These are phyloP conservation scores for Artibeus jamaicensis DNA, from an alignment of 2,797 vertebrate genomes.

Conservation along the genomic window DNA sequence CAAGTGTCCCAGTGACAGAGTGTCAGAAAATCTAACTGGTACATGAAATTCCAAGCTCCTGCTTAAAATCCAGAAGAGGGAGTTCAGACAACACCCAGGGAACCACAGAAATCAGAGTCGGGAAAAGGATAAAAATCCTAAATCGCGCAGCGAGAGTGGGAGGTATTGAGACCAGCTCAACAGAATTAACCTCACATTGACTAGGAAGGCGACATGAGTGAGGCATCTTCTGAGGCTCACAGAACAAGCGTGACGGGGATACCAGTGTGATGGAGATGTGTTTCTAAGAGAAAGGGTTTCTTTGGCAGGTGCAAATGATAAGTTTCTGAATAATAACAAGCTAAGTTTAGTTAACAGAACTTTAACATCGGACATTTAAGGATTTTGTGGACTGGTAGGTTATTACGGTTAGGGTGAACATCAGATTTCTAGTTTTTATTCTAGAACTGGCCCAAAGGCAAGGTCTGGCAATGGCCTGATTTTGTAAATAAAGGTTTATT, in stretches of 20 bases:
- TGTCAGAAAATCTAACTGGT: neutral
- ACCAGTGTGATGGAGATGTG: fast-evolving
- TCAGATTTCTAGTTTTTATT: neutral
- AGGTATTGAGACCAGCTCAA: neutral
- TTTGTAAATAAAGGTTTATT: neutral
- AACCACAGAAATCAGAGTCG: neutral
- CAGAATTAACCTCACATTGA: neutral
- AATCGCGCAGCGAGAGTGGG: neutral
- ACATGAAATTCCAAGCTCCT: neutral
- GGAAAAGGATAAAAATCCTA: neutral
- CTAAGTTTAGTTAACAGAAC: neutral
- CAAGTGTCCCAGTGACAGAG: neutral
- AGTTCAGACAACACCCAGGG: neutral
- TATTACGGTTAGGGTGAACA: neutral
- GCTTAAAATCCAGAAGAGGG: neutral
- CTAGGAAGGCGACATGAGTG: neutral
- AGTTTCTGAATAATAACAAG: neutral
- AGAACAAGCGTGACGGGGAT: neutral
- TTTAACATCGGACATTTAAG: neutral
- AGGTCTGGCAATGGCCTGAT: neutral
- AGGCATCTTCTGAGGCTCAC: neutral
- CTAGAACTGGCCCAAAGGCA: neutral
- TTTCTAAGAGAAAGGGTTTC: neutral
- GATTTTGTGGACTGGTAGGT: neutral
- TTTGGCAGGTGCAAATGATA: neutral